These are phyloP conservation scores for Lota lota DNA, from an alignment of 2,113 vertebrate species.

Conservation along the genomic window DNA sequence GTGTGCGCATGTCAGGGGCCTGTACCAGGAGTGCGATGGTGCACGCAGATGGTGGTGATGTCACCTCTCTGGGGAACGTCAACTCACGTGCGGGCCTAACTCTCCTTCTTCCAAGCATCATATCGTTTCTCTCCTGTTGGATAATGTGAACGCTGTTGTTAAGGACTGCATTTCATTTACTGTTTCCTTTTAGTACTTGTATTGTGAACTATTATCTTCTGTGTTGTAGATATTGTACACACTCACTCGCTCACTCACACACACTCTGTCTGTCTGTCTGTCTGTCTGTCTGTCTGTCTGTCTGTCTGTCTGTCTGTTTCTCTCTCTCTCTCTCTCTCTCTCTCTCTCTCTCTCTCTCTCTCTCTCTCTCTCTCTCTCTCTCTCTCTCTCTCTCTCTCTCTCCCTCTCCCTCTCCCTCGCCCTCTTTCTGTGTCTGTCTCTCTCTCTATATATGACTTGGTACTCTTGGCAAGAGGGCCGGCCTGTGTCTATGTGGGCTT, in stretches of 20 bases:
- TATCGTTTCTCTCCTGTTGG: not conserved
- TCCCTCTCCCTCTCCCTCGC: too few species aligned
- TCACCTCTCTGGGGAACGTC: not conserved
- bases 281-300: not conserved
- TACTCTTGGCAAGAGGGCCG: not conserved
- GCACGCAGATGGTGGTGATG: not conserved
- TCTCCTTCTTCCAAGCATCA: not conserved
- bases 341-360: not conserved
- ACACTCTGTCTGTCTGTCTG: not conserved
- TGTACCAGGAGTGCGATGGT: too few species aligned
- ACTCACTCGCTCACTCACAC: not conserved
- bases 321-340: not conserved
- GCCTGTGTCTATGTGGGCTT: constrained; percentile 53
- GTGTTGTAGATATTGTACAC: too few species aligned
- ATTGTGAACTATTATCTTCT: too few species aligned
- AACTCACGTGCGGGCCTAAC: not conserved
- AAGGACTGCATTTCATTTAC: not conserved
- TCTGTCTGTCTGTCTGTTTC: not conserved
- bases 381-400: too few species aligned
- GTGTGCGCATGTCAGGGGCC: not conserved
- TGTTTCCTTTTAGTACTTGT: too few species aligned
- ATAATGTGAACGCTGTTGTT: not conserved
- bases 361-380: too few species aligned
- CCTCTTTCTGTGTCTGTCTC: too few species aligned
- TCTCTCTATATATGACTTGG: not conserved